These are phyloP conservation scores for Patella vulgata DNA, from an alignment of 1,140 invertebrate species.

Conservation along the genomic window DNA sequence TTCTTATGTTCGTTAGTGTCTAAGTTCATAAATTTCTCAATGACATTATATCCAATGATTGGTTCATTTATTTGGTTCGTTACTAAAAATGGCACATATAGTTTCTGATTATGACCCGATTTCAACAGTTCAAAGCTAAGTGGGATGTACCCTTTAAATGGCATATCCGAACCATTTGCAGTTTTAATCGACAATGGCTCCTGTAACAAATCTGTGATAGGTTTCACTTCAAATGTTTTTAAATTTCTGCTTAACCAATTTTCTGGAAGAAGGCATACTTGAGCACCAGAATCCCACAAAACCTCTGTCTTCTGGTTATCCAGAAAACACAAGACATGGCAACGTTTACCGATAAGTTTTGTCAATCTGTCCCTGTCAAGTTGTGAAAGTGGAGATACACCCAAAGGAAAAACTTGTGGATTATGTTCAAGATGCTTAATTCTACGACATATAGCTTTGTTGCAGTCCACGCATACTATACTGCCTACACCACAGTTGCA, in stretches of 20 bases:
- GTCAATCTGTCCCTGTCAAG: neutral
- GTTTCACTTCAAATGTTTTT: neutral
- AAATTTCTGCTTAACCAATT: neutral
- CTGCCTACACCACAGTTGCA: neutral
- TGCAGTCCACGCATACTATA: neutral
- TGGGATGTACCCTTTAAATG: neutral
- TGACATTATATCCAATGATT: constrained; percentile 1
- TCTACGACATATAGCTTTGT: neutral
- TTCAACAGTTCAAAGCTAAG: neutral
- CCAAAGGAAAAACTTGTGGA: neutral
- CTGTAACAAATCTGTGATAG: neutral
- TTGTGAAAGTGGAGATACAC: neutral
- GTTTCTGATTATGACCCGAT: neutral
- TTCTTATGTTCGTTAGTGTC: no score
- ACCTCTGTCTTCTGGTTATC: neutral
- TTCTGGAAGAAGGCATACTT: neutral
- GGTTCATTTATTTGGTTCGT: neutral
- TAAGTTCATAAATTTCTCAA: neutral
- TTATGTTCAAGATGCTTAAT: no score
- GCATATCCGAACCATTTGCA: neutral
- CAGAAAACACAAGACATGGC: neutral
- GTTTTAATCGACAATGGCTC: neutral
- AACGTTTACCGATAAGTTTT: neutral
- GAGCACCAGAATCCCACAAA: constrained; percentile 3
- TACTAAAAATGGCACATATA: neutral